Conservation (phyloP, 2,888 invertebrate genomes). For the Rhynchonema sp. region DNA sequence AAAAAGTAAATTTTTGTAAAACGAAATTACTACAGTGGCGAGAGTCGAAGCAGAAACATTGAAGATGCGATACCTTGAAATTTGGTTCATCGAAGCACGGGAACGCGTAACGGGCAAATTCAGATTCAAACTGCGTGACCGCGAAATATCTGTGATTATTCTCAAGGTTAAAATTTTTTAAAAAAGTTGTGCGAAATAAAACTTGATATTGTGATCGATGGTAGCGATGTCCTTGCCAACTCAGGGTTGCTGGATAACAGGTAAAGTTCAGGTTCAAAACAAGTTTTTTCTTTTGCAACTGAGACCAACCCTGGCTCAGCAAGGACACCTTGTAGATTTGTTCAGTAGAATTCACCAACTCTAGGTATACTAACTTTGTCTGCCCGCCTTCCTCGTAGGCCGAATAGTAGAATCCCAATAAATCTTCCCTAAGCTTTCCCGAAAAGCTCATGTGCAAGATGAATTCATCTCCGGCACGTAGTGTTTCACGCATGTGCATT, state of each 20-base stretch:
- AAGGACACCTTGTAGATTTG: too few species aligned
- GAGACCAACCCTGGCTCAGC: too few species aligned
- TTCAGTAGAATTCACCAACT: neutral
- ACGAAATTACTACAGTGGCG: too few species aligned
- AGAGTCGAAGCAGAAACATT: too few species aligned
- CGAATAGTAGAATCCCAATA: neutral
- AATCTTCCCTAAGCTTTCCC: neutral
- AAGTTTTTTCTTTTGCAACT: too few species aligned
- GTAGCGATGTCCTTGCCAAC: too few species aligned
- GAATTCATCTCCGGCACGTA: neutral
- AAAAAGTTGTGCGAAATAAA: too few species aligned
- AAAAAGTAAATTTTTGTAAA: too few species aligned
- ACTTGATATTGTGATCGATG: too few species aligned
- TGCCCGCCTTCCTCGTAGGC: neutral
- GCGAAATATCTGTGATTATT: constrained; percentile 52
- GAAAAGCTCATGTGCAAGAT: neutral
- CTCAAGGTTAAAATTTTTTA: too few species aligned
- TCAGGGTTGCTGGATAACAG: too few species aligned
- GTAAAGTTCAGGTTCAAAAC: too few species aligned
- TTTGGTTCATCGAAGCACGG: constrained; percentile 76
- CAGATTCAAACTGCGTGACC: constrained; percentile 79
- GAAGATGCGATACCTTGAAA: constrained; percentile 30
- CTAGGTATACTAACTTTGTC: neutral
- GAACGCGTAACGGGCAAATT: constrained; percentile 70
- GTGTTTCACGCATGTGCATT: neutral